phyloP scores from a whole-genome alignment of 2,797 vertebrate species.

The Tauraco hartlaubi region DNA sequence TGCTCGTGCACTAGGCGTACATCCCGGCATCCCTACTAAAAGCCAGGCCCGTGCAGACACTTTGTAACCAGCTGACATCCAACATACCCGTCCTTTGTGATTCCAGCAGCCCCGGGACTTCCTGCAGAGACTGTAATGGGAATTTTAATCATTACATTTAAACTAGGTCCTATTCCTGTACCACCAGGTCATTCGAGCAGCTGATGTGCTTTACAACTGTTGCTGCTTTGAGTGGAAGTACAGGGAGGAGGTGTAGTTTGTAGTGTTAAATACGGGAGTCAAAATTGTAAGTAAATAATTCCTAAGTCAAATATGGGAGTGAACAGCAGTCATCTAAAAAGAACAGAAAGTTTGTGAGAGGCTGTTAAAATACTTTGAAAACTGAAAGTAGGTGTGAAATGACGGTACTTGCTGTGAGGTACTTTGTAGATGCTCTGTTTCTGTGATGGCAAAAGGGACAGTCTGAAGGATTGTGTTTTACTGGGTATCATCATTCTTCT shows the following conservation, averaged over 20 bases:
- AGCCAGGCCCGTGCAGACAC: not conserved
- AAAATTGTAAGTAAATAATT: no score
- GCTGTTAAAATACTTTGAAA: not conserved
- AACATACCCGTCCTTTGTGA: not conserved
- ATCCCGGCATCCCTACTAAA: not conserved
- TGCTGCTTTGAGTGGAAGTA: not conserved
- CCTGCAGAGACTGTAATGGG: not conserved
- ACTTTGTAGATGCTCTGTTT: not conserved
- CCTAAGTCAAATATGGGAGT: not conserved
- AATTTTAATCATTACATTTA: not conserved
- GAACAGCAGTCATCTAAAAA: not conserved
- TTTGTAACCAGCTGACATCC: not conserved
- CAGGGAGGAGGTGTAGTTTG: not conserved
- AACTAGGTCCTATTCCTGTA: not conserved
- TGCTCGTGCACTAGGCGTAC: accelerated
- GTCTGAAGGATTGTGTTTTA: not conserved
- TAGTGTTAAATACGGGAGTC: not conserved
- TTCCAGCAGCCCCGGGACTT: not conserved
- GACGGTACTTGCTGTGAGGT: not conserved
- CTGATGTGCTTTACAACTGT: not conserved
- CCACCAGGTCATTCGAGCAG: not conserved
- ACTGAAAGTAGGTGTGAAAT: not conserved
- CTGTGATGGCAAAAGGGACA: not conserved
- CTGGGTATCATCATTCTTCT: not conserved
- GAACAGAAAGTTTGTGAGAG: not conserved